phyloP scores from a whole-genome alignment of 2,113 vertebrate species.

The Mobula birostris region DNA sequence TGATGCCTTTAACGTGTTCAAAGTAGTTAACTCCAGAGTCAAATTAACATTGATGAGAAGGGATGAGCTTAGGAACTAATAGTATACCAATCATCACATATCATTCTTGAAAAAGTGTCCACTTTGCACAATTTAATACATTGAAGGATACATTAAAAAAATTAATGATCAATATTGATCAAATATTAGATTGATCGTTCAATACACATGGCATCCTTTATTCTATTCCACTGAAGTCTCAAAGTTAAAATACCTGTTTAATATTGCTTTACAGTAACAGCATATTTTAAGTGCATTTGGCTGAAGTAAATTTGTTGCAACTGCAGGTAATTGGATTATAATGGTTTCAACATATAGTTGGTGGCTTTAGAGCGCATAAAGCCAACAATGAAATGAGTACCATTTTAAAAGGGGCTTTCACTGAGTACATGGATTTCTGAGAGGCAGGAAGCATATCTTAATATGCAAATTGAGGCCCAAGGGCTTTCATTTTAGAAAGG shows the following conservation, averaged over 20 bases:
- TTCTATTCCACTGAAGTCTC: too few relatives aligned
- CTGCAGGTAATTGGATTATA: neutral
- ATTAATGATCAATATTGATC: too few relatives aligned
- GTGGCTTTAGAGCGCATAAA: neutral
- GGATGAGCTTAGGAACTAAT: neutral
- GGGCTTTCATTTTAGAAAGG: too few relatives aligned
- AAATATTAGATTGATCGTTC: too few relatives aligned
- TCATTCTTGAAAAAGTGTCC: neutral
- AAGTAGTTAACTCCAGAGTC: neutral
- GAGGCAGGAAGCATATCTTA: neutral
- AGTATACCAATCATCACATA: neutral
- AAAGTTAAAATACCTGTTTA: too few relatives aligned
- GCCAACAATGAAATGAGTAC: neutral
- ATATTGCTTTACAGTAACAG: too few relatives aligned
- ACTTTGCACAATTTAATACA: neutral
- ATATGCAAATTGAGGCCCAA: neutral
- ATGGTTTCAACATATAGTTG: neutral
- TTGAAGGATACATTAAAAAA: neutral
- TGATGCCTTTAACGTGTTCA: neutral
- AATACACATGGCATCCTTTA: too few relatives aligned
- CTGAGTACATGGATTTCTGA: neutral
- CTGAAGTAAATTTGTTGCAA: too few relatives aligned
- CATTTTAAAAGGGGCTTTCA: neutral
- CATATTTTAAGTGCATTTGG: too few relatives aligned
- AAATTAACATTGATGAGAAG: neutral